Conservation (phyloP, 1,140 invertebrate genomes). For the Lepidurus apus region DNA sequence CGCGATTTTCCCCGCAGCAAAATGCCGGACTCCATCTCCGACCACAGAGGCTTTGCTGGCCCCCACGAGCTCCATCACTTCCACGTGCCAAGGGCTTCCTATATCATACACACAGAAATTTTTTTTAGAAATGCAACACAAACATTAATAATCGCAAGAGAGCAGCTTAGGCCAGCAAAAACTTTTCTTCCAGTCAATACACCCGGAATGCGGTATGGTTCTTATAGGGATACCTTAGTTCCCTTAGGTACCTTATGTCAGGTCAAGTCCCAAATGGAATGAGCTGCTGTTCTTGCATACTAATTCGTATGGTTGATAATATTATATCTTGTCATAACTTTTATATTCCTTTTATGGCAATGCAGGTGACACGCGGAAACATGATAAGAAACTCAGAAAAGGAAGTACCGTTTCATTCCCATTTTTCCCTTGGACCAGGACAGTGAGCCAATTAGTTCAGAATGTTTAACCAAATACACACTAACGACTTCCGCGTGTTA, state of each 20-base stretch:
- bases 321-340: no score
- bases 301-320: no score
- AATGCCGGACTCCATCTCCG: slow-evolving; percentile 77
- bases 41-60: slow-evolving; percentile 64
- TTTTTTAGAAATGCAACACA: background rate
- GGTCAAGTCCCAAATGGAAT: no score
- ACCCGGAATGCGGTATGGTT: no score
- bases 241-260: no score
- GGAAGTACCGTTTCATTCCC: slow-evolving; percentile 5
- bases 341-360: no score
- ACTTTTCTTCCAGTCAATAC: no score
- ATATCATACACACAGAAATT: slow-evolving; percentile 32
- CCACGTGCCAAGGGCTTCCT: slow-evolving; percentile 86
- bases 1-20: slow-evolving; percentile 75
- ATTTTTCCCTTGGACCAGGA: background rate
- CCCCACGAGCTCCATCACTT: slow-evolving; percentile 52
- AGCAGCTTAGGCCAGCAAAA: no score
- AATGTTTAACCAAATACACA: background rate
- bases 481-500: background rate
- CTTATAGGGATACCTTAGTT: no score
- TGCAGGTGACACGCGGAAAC: background rate
- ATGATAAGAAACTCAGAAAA: background rate
- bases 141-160: no score
- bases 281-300: no score
- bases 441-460: background rate